Percentiles rank a stretch among this genome's conserved stretches.
Evolutionary conservation across 2,113 vertebrate genomes (phyloP).

Genomic region (Sorex fumeus): DNA sequence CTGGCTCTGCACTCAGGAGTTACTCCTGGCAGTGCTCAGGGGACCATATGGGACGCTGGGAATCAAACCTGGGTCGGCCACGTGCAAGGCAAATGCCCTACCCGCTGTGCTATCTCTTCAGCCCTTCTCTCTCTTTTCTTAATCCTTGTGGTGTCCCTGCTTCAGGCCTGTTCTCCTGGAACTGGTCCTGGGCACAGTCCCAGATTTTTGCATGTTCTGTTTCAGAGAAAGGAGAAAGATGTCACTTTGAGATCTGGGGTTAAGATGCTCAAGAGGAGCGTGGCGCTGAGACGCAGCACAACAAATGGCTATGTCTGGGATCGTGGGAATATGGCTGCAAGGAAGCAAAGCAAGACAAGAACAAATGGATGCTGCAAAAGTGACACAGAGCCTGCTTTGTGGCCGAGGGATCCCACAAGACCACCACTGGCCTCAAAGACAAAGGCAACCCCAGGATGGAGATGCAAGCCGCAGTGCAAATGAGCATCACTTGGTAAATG

Average conservation of each 20-base stretch:
- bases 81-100: no score
- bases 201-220: constrained; percentile 25
- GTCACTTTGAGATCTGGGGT: not conserved
- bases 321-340: not conserved
- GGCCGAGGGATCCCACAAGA: not conserved
- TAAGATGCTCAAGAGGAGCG: constrained; percentile 19
- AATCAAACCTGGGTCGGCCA: no score
- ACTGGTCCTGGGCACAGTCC: not conserved
- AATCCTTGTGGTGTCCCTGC: no score
- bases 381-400: constrained; percentile 29
- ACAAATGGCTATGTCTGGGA: not conserved
- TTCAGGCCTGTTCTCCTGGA: no score
- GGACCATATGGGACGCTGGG: no score
- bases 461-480: not conserved
- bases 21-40: no score
- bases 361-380: not conserved
- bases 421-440: not conserved
- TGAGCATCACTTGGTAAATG: not conserved
- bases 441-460: not conserved
- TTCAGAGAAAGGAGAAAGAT: constrained; percentile 29
- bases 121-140: no score
- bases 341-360: not conserved
- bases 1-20: no score
- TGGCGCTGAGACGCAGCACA: constrained; percentile 6
- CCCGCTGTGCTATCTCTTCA: no score